Evolutionary conservation across 2,888 invertebrate genomes (phyloP), one percentile per base, ranked within the genome.

Genomic region (Brenthis daphne): DNA sequence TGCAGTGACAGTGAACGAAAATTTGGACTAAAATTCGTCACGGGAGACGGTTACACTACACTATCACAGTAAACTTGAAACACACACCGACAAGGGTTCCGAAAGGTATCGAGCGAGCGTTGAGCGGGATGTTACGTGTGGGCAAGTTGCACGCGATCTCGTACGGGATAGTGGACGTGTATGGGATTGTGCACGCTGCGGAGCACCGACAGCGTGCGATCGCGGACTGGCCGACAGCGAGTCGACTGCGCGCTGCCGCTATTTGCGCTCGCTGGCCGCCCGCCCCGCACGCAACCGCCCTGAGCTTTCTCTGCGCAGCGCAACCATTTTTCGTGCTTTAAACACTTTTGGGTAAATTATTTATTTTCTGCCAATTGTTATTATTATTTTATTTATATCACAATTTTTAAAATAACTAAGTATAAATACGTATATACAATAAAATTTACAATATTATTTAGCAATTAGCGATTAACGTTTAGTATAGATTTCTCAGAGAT

Each of bases 241-340:
- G 73, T 77, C 80, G 83, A 82, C 85, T 81, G 86, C 85, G 87
- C 87, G 85, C 88, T 88, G 86, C 84, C 88, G 89, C 89, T 89
- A 89, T 90, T 89, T 89, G 87, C 86, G 85, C 84, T 77, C 78
- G 72, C 76, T 68, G 73, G 68, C 79, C 78, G 77, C 80, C 75
- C 80, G 73, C 72, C 78, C 74, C 76, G 75, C 79, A 68, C 65
- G 79, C 87, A 80, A 85, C 85, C 88, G 86, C 84, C 85, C 77
- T 80, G 85, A 90, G 86, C 91, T 89, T 90, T 89, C 88, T 85
- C 88, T 90, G 91, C 91, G 91, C 91, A 89, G 84, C 88, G 87
- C 88, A 85, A 83, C 80, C 80, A 83, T 80, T 82, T 85, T 85
- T 83, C 81, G 82, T 82, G 68, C 64, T 63, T 65, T 70, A 65